Evolutionary conservation across 2,888 invertebrate species (phyloP).

Genomic region (Acleris literana): DNA sequence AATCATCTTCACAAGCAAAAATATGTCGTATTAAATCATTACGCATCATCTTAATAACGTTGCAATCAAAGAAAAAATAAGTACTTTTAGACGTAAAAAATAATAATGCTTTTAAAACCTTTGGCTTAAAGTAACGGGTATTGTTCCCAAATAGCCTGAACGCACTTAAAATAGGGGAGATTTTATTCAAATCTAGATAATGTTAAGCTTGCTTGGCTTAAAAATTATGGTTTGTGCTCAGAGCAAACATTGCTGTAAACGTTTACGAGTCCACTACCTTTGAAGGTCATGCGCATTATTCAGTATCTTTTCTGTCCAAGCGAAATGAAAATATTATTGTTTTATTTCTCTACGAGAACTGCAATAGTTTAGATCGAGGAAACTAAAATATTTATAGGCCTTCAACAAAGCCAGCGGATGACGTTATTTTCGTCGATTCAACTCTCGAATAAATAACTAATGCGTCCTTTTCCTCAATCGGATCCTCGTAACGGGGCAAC

Average conservation of each 20-base stretch:
- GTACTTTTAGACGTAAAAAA: too few relatives aligned
- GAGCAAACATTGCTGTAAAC: conserved; percentile 3
- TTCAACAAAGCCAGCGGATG: conserved; percentile 1
- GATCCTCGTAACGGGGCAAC: conserved; percentile 12
- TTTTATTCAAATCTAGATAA: not conserved
- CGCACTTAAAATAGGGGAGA: too few relatives aligned
- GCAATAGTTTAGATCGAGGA: not conserved
- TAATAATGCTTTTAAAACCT: too few relatives aligned
- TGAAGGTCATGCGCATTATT: conserved; percentile 5
- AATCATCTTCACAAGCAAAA: too few relatives aligned
- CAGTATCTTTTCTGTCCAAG: conserved; percentile 6
- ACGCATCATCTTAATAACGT: too few relatives aligned
- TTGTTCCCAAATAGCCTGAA: too few relatives aligned
- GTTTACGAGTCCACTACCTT: conserved; percentile 2
- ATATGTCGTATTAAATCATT: too few relatives aligned
- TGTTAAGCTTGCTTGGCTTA: not conserved
- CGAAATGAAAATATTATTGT: conserved; percentile 2
- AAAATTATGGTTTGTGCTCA: not conserved
- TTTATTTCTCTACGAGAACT: conserved; percentile 4
- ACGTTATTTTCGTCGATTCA: conserved; percentile 20
- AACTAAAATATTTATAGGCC: conserved; percentile 12
- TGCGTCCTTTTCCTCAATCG: conserved; percentile 27
- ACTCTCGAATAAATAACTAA: conserved; percentile 20
- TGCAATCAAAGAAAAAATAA: too few relatives aligned
- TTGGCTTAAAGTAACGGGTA: too few relatives aligned